A percentile compares a stretch with the other conserved stretches of the same genome.
Evolutionary conservation across 2,888 invertebrate species (phyloP).

Genomic region (Brachypterus glaber): DNA sequence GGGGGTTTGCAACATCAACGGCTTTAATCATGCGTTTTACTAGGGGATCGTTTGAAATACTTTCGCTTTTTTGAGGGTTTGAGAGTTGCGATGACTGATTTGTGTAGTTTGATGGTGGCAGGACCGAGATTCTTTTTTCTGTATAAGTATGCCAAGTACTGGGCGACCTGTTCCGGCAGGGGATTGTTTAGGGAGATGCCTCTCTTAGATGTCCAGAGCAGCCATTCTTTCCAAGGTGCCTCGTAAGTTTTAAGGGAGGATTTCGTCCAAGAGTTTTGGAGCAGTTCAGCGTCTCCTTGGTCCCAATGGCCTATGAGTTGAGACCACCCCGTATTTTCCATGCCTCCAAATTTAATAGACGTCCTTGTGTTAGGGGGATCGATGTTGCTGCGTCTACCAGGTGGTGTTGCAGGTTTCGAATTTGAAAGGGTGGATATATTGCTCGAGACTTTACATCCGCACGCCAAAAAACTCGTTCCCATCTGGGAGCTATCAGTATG

Average conservation of each 20-base stretch:
- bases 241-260: conserved; percentile 17
- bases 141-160: conserved; percentile 16
- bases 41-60: conserved; percentile 13
- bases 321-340: conserved; percentile 26
- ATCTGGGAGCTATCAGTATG: conserved; percentile 23
- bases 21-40: conserved; percentile 19
- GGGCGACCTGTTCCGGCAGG: conserved; percentile 8
- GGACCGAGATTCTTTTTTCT: conserved; percentile 16
- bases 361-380: conserved; percentile 17
- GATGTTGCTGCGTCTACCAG: conserved; percentile 16
- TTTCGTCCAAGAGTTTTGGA: conserved; percentile 15
- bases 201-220: neutral
- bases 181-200: neutral
- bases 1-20: conserved; percentile 13
- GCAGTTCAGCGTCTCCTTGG: conserved; percentile 13
- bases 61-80: conserved; percentile 12
- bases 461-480: conserved; percentile 26
- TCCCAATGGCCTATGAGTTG: conserved; percentile 19
- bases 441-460: conserved; percentile 30
- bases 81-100: conserved; percentile 23
- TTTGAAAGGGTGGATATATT: conserved; percentile 6
- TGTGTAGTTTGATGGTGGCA: conserved; percentile 21
- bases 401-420: conserved; percentile 16
- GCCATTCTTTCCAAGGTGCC: conserved; percentile 17
- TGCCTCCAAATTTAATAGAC: conserved; percentile 22